phyloP scores from a whole-genome alignment of 1,140 invertebrate species.

The Drosophila busckii region DNA sequence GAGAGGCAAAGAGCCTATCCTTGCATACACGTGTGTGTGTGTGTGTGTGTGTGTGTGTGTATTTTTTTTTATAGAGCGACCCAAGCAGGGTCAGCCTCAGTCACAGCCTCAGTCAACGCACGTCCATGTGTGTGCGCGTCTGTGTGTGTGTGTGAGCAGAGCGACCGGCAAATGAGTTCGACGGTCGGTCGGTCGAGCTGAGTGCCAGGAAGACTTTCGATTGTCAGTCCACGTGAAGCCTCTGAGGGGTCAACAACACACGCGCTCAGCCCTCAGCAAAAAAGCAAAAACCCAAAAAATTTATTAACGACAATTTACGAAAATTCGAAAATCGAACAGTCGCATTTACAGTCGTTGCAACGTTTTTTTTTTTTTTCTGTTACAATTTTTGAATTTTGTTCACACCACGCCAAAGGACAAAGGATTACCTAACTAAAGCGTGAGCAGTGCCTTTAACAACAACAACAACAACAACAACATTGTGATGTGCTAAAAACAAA shows the following conservation, averaged over 20 bases:
- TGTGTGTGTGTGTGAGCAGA: constrained; percentile 26
- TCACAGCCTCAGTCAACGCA: constrained; percentile 36
- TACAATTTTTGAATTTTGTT: constrained; percentile 11
- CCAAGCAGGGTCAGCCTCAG: constrained; percentile 21
- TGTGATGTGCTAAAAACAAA: constrained; percentile 22
- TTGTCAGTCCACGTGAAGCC: constrained; percentile 78
- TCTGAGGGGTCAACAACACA: constrained; percentile 78
- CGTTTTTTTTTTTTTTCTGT: constrained; percentile 1
- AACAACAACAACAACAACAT: constrained; percentile 5
- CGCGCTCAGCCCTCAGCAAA: constrained; percentile 50
- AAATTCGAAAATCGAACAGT: constrained; percentile 4
- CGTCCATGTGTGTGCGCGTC: constrained; percentile 26
- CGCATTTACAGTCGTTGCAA: constrained; percentile 11
- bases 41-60: constrained; percentile 35
- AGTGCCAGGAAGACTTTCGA: constrained; percentile 60
- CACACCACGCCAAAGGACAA: constrained; percentile 53
- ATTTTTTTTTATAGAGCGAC: constrained; percentile 46
- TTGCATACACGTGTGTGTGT: constrained; percentile 19
- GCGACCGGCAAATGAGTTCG: constrained; percentile 1
- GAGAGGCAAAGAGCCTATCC: constrained; percentile 43
- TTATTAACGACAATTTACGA: constrained; percentile 29
- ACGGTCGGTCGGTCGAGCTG: constrained; percentile 11
- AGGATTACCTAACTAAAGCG: constrained; percentile 75
- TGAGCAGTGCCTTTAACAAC: too few relatives aligned
- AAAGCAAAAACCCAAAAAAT: constrained; percentile 8